Percentiles rank a stretch among this genome's conserved stretches.
These are phyloP conservation scores for Archivesica marissinica DNA, from an alignment of 1,140 invertebrate species.

Conservation along the genomic window DNA sequence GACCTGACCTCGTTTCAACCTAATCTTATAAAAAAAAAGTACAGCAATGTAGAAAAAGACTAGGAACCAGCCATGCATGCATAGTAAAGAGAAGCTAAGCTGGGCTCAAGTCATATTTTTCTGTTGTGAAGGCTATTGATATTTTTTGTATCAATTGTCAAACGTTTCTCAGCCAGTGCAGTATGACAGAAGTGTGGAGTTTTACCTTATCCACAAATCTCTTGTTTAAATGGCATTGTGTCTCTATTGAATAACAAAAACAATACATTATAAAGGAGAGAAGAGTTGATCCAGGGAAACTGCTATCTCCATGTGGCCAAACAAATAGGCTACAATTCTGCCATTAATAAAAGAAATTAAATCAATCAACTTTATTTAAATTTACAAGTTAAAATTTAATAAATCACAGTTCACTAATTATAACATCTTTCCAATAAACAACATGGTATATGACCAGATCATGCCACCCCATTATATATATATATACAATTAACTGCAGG, in stretches of 20 bases:
- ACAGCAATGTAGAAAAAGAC: not conserved
- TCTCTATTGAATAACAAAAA: not conserved
- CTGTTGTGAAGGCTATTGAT: not conserved
- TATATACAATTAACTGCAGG: no score
- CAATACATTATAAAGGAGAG: not conserved
- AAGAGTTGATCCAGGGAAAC: not conserved
- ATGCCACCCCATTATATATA: no score
- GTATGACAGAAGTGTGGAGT: not conserved
- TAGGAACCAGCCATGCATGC: not conserved
- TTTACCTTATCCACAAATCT: not conserved
- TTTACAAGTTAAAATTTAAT: not conserved
- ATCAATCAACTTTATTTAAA: not conserved
- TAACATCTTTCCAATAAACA: no score
- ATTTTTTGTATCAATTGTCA: conserved; percentile 2
- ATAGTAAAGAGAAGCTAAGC: conserved; percentile 3
- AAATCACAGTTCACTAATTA: no score
- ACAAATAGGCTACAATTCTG: no score
- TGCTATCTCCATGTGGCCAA: not conserved
- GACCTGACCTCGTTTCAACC: conserved; percentile 41
- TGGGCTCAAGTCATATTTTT: conserved; percentile 7
- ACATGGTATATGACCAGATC: no score
- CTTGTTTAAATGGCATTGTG: not conserved
- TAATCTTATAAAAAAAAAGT: conserved; percentile 42
- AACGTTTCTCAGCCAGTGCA: not conserved
- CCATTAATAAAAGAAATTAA: no score